Evolutionary conservation across 2,113 vertebrate genomes (phyloP).

Genomic region (Acrocephalus arundinaceus): DNA sequence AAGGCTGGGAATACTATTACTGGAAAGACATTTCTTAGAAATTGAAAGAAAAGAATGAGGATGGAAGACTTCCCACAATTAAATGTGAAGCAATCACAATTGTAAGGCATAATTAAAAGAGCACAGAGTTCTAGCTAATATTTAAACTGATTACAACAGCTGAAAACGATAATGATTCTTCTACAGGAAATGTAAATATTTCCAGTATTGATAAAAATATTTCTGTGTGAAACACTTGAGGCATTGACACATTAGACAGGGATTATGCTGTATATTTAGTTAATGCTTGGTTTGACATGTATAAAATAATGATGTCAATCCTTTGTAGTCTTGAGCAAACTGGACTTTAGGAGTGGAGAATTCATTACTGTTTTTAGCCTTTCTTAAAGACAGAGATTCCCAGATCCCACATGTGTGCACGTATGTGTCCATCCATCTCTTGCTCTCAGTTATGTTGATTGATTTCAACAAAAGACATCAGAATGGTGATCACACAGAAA

Average conservation of each 20-base stretch:
- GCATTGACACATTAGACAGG: neutral
- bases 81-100: neutral
- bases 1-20: neutral
- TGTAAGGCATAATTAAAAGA: neutral
- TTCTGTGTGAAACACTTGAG: neutral
- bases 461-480: neutral
- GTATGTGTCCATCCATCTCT: neutral
- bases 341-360: neutral
- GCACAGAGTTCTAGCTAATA: neutral
- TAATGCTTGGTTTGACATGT: neutral
- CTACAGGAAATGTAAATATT: neutral
- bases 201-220: neutral
- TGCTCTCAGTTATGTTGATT: neutral
- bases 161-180: neutral
- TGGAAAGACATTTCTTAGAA: conserved; percentile 28
- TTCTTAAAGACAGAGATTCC: neutral
- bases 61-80: neutral
- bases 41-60: neutral
- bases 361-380: neutral
- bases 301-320: neutral
- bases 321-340: neutral
- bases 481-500: neutral
- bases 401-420: neutral
- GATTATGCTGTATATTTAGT: neutral
- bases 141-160: neutral